Conservation (phyloP, 2,888 invertebrate genomes). For the Esperia sulphurella region DNA sequence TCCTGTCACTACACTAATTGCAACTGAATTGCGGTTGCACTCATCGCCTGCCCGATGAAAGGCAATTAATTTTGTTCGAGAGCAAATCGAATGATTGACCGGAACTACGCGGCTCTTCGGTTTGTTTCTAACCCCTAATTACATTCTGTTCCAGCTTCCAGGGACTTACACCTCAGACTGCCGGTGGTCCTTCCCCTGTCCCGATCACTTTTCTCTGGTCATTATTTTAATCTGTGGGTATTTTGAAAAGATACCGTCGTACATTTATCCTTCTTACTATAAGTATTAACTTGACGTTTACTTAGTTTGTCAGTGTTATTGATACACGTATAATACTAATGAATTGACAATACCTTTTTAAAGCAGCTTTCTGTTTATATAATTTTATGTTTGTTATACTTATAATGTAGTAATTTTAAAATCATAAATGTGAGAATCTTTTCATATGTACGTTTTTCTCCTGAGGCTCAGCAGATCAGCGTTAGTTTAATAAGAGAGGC, state of each 20-base stretch:
- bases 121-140: slow-evolving; percentile 52
- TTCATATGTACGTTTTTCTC: too few relatives aligned
- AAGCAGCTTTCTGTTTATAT: too few relatives aligned
- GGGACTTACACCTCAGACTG: slow-evolving; percentile 29
- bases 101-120: slow-evolving; percentile 50
- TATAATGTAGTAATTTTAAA: too few relatives aligned
- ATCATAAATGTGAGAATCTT: too few relatives aligned
- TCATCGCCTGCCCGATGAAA: slow-evolving; percentile 26
- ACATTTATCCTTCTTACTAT: too few relatives aligned
- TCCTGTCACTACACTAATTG: neutral
- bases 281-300: neutral
- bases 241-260: too few relatives aligned
- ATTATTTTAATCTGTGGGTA: too few relatives aligned
- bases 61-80: slow-evolving; percentile 29
- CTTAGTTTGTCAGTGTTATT: neutral
- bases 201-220: slow-evolving; percentile 5
- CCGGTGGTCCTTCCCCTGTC: slow-evolving; percentile 40
- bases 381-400: neutral
- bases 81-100: slow-evolving; percentile 28
- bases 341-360: too few relatives aligned
- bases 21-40: neutral
- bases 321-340: too few relatives aligned
- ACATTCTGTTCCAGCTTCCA: slow-evolving; percentile 25
- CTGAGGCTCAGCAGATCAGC: too few relatives aligned
- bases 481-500: too few relatives aligned